Evolutionary conservation across 1,140 invertebrate genomes (phyloP).

Genomic region (Eurosta solidaginis): DNA sequence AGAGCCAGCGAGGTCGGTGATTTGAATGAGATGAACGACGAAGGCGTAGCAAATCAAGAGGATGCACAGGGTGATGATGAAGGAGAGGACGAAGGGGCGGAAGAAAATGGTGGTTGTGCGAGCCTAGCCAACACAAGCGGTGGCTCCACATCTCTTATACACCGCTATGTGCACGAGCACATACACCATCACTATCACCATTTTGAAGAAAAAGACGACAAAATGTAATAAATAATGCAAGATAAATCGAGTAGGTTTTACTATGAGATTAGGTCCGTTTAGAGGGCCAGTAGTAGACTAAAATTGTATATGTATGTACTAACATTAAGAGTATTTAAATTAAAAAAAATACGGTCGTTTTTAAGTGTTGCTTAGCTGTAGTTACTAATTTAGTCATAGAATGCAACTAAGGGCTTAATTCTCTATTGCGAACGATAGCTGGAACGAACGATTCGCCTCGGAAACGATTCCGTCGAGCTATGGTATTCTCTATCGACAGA

Average conservation of each 20-base stretch:
- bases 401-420: too few relatives aligned
- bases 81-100: conserved; percentile 42
- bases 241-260: background rate
- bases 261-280: background rate
- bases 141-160: conserved; percentile 55
- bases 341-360: background rate
- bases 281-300: background rate
- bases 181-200: conserved; percentile 86
- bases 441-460: too few relatives aligned
- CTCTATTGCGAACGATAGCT: too few relatives aligned
- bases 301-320: background rate
- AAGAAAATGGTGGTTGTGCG: conserved; percentile 36
- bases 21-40: conserved; percentile 9
- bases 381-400: background rate
- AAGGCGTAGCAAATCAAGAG: too few relatives aligned
- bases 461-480: too few relatives aligned
- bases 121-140: conserved; percentile 39
- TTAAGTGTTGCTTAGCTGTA: conserved; percentile 26
- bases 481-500: too few relatives aligned
- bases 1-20: background rate
- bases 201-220: conserved; percentile 61
- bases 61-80: conserved; percentile 43
- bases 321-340: background rate
- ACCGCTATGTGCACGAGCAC: conserved; percentile 76
- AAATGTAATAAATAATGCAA: background rate